Percentiles rank a stretch among this genome's conserved stretches.
phyloP scores from a whole-genome alignment of 2,888 invertebrate species.

The Drosophila hamatofila region DNA sequence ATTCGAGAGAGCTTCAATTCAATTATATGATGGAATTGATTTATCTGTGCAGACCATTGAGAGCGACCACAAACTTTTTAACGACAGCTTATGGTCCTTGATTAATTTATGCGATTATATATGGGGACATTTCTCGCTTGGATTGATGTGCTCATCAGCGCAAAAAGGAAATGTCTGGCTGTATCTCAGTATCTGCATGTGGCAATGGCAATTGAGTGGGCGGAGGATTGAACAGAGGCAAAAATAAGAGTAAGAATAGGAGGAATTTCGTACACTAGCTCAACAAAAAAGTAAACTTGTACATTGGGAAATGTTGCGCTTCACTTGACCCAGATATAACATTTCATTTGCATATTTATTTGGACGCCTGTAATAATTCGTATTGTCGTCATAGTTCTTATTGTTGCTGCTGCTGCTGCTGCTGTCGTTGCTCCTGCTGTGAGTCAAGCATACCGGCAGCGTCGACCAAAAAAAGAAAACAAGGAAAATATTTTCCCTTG shows the following conservation, averaged over 20 bases:
- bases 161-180: not conserved
- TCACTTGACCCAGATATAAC: constrained; percentile 62
- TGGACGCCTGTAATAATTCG: constrained; percentile 31
- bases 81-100: constrained; percentile 48
- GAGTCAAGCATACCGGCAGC: constrained; percentile 8
- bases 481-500: constrained; percentile 63
- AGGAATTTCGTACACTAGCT: not conserved
- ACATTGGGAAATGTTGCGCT: constrained; percentile 37
- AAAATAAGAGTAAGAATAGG: not conserved
- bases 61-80: constrained; percentile 36
- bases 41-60: constrained; percentile 25
- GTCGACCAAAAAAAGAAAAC: constrained; percentile 21
- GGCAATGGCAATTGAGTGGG: constrained; percentile 22
- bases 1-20: constrained; percentile 41
- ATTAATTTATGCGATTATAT: constrained; percentile 59
- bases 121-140: constrained; percentile 30
- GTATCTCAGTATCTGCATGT: not conserved
- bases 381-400: constrained; percentile 27
- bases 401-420: constrained; percentile 16
- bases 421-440: constrained; percentile 19
- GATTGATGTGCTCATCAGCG: constrained; percentile 26
- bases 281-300: constrained; percentile 12
- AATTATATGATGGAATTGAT: constrained; percentile 45
- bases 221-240: constrained; percentile 8
- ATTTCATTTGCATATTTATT: constrained; percentile 70